phyloP scores from a whole-genome alignment of 2,888 invertebrate species.

The Cremastinae sp. region DNA sequence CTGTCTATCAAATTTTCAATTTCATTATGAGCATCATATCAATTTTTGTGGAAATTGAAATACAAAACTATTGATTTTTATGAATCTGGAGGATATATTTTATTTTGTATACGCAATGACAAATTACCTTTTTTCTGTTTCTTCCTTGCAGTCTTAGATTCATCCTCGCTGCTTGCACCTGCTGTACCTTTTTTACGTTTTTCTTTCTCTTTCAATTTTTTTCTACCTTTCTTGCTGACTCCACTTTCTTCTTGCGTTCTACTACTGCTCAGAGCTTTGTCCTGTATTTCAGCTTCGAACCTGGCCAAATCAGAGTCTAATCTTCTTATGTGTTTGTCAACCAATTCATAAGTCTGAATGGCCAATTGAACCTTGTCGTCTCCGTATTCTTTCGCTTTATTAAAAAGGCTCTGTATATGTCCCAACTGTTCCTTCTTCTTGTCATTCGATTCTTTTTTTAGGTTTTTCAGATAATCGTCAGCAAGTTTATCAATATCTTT shows the following conservation, averaged over 20 bases:
- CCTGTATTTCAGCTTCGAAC: slow-evolving; percentile 98
- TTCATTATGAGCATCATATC: background rate
- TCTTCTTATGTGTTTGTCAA: slow-evolving; percentile 97
- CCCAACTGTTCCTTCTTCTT: slow-evolving; percentile 91
- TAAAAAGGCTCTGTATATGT: slow-evolving; percentile 93
- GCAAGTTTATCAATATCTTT: slow-evolving; percentile 94
- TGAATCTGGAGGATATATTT: too few species aligned
- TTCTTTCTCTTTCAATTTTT: slow-evolving; percentile 86
- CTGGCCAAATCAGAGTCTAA: slow-evolving; percentile 97
- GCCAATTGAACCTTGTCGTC: slow-evolving; percentile 99
- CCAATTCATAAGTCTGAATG: slow-evolving; percentile 98
- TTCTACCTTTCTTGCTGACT: slow-evolving; percentile 87
- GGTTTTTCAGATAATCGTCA: slow-evolving; percentile 88
- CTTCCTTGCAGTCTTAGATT: slow-evolving; percentile 80
- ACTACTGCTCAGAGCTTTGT: slow-evolving; percentile 91
- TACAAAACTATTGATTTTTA: too few species aligned
- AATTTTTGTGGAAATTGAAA: background rate
- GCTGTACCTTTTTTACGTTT: slow-evolving; percentile 83
- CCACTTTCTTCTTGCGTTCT: slow-evolving; percentile 85
- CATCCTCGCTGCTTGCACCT: slow-evolving; percentile 77
- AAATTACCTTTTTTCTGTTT: slow-evolving; percentile 84
- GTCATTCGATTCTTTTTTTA: slow-evolving; percentile 87
- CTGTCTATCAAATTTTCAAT: background rate
- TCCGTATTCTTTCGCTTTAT: slow-evolving; percentile 96
- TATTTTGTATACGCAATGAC: too few species aligned